phyloP scores from a whole-genome alignment of 2,797 vertebrate species.

The Hippopotamyrus pictus region DNA sequence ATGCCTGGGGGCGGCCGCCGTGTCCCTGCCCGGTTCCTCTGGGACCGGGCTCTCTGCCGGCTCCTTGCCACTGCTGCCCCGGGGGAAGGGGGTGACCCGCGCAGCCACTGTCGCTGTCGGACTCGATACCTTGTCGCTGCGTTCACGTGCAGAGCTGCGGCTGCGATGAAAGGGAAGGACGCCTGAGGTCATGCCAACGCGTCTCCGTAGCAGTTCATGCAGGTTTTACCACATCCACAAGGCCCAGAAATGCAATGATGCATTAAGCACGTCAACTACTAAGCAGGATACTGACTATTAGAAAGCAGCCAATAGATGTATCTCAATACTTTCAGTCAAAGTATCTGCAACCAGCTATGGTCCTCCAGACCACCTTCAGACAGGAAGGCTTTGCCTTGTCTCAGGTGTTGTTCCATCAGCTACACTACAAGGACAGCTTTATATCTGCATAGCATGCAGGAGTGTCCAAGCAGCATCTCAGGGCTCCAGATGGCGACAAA shows the following conservation, averaged over 20 bases:
- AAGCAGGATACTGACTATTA: not conserved
- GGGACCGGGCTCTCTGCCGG: conserved; percentile 68
- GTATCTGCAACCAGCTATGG: not conserved
- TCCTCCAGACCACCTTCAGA: not conserved
- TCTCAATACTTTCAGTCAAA: not conserved
- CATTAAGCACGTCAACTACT: not conserved
- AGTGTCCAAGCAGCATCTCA: not conserved
- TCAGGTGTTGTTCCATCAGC: not conserved
- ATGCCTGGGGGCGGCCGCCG: conserved; percentile 54
- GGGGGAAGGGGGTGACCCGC: conserved; percentile 65
- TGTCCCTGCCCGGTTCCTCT: conserved; percentile 75
- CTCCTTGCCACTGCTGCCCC: conserved; percentile 77
- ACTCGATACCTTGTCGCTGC: conserved; percentile 72
- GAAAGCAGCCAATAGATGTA: not conserved
- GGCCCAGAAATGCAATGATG: not conserved
- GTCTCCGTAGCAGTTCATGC: too few species aligned
- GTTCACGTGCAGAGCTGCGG: conserved; percentile 73
- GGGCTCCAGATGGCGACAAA: too few species aligned
- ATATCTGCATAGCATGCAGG: not conserved
- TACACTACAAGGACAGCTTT: not conserved
- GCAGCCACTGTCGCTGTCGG: conserved; percentile 50
- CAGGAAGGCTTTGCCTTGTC: not conserved
- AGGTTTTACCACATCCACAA: not conserved
- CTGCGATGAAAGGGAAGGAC: conserved; percentile 42
- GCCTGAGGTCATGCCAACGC: not conserved